Base-by-base conservation (phyloP, 2,888 invertebrate species). In the Acholoe squamosa region DNA sequence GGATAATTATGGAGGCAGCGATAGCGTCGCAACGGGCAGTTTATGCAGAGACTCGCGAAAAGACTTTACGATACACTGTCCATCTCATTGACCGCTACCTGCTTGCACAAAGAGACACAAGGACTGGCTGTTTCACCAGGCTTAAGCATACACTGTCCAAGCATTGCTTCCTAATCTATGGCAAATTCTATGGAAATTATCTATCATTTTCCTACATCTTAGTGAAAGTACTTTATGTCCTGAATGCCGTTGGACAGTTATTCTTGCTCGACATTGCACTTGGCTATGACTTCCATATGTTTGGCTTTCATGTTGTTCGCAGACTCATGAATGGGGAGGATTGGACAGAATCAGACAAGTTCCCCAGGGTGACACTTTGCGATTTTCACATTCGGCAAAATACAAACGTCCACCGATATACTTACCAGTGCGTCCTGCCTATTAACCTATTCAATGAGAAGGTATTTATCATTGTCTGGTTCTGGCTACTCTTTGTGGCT, bases 381-480 rank as follows among this genome's bases (percentile, higher is more conserved):
- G 95, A 95, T 93, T 96, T 96, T 92, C 94, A 94, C 90, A 95
- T 95, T 84, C 96, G 96, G 31, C 96, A 96, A 91, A 94, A 96
- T 54, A 93, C 92, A 22, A 92, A 92, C 71, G 95, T 96, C 54
- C 96, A 96, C 93, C 94, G 95, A 43, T 96, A 96, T 92, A 96
- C 95, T 34, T 95, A 96, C 31, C 96, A 96, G 92, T 96, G 96
- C 93, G 95, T 95, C 19, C 93, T 96, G 89, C 95, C 96, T 22
- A 92, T 93, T 89, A 93, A 93, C 89, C 88, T 93, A 54, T 93
- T 93, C 91, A 93, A 93, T 90, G 93, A 95, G 92, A 96, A 95
- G 93, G 95, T 96, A 89, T 96, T 95, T 92, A 95, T 95, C 92
- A 96, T 96, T 94, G 94, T 96, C 84, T 96, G 96, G 96, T 95